Evolutionary conservation across 2,797 vertebrate genomes (phyloP).

Genomic region (Coregonus sp.): DNA sequence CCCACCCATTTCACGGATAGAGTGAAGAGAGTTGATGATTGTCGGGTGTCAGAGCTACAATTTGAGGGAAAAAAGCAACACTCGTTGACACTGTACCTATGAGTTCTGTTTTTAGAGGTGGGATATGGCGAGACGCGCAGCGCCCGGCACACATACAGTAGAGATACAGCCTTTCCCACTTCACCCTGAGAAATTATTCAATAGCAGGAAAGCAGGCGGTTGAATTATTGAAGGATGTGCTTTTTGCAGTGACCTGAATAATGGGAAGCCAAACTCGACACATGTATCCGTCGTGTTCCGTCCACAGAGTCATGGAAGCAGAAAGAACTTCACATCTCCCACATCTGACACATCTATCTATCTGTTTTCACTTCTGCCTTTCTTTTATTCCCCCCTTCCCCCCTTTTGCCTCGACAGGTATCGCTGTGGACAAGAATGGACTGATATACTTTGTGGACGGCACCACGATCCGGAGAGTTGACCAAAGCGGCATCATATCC

Average conservation of each 20-base stretch:
- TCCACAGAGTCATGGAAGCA: conserved; percentile 60
- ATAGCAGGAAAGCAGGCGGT: conserved; percentile 74
- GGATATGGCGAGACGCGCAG: too few species aligned
- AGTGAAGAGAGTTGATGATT: conserved; percentile 64
- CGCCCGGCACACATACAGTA: conserved; percentile 5
- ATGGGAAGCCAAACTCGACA: conserved; percentile 80
- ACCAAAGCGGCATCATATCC: conserved; percentile 95
- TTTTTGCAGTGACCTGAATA: conserved; percentile 85
- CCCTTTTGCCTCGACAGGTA: conserved; percentile 75
- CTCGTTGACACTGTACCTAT: conserved; percentile 53
- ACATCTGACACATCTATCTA: conserved; percentile 23
- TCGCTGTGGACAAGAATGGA: conserved; percentile 92
- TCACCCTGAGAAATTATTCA: conserved; percentile 79
- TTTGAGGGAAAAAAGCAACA: conserved; percentile 28
- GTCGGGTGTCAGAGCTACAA: conserved; percentile 40
- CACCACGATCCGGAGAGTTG: conserved; percentile 95
- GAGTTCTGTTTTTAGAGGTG: conserved; percentile 52
- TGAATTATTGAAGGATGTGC: conserved; percentile 78
- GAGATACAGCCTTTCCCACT: conserved; percentile 74
- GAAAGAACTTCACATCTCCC: conserved; percentile 46
- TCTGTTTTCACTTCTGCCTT: conserved; percentile 42
- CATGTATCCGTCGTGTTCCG: conserved; percentile 75
- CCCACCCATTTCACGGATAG: conserved; percentile 60
- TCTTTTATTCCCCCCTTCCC: neutral
- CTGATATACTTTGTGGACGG: conserved; percentile 98